Base-by-base conservation (phyloP, 2,797 vertebrate genomes). In the Mycteria americana region DNA sequence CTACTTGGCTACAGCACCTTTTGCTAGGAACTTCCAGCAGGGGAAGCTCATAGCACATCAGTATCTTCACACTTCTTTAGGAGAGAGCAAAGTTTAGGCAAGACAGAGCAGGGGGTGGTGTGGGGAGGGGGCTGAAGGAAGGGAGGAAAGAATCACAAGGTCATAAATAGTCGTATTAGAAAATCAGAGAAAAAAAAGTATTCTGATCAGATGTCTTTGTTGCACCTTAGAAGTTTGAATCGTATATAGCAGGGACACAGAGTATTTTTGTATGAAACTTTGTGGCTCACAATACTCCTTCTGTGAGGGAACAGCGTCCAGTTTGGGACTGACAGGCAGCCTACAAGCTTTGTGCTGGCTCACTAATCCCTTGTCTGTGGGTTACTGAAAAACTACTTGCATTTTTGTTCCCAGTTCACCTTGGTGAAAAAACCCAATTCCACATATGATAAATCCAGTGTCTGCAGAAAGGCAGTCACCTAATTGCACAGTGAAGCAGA, bases 401-500 rank as follows among this genome's bases (percentile, higher is more conserved):
- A 70, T 89, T 97, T 94, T 96, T 97, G 95, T 97, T 96, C 95
- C 80, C 87, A 80, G 82, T 97, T 98, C 97, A 98, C 98, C 98
- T 98, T 98, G 97, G 95, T 95, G 96, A 97, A 96, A 95, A 96
- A 89, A 13, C 5, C 70, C 90, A 97, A 74, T 97, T 93, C 96
- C 89, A 97, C 97, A 97, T 97, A 98, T 97, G 98, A 98, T 98
- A 98, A 98, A 98, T 97, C 97, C 94, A 92, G 95, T 69, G 97
- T 98, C 97, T 98, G 97, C 95, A 97, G 98, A 98, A 98, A 98
- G 97, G 97, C 98, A 98, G 98, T 98, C 98, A 98, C 98, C 98
- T 98, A 98, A 98, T 98, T 98, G 98, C 98, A 98, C 98, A 98
- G 97, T 95, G 98, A 98, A 98, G 98, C 98, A 98, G 98, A 98